These are phyloP conservation scores for Apocheima hispidaria DNA, from an alignment of 2,888 invertebrate genomes.

Conservation along the genomic window DNA sequence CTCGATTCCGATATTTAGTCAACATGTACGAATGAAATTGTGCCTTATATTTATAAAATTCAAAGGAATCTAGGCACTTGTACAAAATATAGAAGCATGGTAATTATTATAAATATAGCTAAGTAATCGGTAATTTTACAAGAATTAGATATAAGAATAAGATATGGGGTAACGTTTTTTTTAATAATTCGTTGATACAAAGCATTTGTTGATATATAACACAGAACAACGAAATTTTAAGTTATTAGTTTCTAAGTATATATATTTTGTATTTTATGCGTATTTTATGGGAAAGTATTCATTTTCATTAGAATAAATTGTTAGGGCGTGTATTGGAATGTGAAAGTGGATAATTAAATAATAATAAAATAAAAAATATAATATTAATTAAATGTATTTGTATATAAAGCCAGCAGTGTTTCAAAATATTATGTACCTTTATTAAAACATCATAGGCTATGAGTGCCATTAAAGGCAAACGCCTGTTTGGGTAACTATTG, in stretches of 20 bases:
- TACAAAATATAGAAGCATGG: slow-evolving; percentile 35
- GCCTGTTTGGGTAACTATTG: background rate
- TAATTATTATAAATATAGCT: slow-evolving; percentile 20
- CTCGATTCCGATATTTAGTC: slow-evolving; percentile 29
- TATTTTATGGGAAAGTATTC: slow-evolving; percentile 20
- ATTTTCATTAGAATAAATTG: slow-evolving; percentile 14
- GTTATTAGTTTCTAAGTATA: slow-evolving; percentile 2
- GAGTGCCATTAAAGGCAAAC: slow-evolving; percentile 74
- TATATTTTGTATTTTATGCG: slow-evolving; percentile 13
- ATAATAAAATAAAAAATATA: slow-evolving; percentile 11
- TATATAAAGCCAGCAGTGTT: slow-evolving; percentile 41
- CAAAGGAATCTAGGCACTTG: slow-evolving; percentile 34
- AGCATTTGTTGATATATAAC: slow-evolving; percentile 40
- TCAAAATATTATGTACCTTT: slow-evolving; percentile 26
- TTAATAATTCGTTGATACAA: slow-evolving; percentile 28
- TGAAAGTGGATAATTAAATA: slow-evolving; percentile 9
- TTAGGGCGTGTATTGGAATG: slow-evolving; percentile 17
- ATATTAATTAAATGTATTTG: background rate
- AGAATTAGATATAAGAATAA: slow-evolving; percentile 2
- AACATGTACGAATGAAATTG: slow-evolving; percentile 33
- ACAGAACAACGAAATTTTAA: slow-evolving; percentile 33
- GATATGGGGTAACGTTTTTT: slow-evolving; percentile 13
- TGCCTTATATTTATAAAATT: slow-evolving; percentile 37
- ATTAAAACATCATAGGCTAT: slow-evolving; percentile 74
- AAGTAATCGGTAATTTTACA: slow-evolving; percentile 9